phyloP scores from a whole-genome alignment of 2,797 vertebrate species.

The Pseudotriccus pelzelni region DNA sequence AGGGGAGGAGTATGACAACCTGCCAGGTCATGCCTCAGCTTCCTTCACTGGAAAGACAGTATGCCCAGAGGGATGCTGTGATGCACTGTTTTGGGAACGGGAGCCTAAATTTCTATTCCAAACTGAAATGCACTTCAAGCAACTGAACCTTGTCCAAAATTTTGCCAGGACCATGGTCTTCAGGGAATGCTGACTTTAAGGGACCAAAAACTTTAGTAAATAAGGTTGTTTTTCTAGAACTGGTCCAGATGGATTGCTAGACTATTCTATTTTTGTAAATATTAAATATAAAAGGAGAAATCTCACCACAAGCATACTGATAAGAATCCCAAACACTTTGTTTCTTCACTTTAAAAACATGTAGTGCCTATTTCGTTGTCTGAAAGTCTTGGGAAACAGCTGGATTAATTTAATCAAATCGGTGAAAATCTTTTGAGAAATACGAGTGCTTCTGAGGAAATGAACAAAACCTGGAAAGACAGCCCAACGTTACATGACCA shows the following conservation, averaged over 20 bases:
- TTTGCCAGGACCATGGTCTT: neutral
- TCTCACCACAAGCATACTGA: neutral
- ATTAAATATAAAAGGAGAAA: neutral
- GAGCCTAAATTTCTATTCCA: neutral
- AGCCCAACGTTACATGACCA: neutral
- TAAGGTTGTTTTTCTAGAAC: neutral
- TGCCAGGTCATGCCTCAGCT: neutral
- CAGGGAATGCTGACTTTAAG: neutral
- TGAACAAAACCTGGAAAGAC: neutral
- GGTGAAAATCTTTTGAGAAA: neutral
- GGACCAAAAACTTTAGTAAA: neutral
- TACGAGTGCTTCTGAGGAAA: neutral
- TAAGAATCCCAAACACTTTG: neutral
- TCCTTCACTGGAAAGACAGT: neutral
- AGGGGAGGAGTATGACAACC: neutral
- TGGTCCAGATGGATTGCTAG: neutral
- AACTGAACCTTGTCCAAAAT: neutral
- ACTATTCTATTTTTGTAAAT: neutral
- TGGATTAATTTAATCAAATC: neutral
- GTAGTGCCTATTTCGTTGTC: neutral
- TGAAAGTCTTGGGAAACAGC: neutral
- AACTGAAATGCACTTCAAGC: neutral
- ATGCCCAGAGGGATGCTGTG: neutral
- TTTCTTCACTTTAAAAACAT: neutral
- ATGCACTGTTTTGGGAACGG: neutral